These are phyloP conservation scores for Aphelocoma coerulescens DNA, from an alignment of 2,113 vertebrate species.

Conservation along the genomic window DNA sequence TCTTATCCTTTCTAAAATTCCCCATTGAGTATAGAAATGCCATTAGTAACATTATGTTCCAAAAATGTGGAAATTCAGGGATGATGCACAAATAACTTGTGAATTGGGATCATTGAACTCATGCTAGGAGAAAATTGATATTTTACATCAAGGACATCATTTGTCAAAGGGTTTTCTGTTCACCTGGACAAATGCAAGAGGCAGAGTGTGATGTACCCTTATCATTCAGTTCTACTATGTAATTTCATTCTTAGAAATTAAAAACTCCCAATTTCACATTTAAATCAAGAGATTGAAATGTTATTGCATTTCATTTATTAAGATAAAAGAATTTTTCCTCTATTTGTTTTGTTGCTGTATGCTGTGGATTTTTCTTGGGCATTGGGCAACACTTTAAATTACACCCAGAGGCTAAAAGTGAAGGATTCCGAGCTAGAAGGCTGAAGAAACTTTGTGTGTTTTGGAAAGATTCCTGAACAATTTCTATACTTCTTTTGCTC, in stretches of 20 bases:
- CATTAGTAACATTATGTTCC: neutral
- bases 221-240: neutral
- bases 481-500: neutral
- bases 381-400: neutral
- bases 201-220: neutral
- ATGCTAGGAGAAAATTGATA: neutral
- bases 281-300: neutral
- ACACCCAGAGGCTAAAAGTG: neutral
- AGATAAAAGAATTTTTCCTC: neutral
- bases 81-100: neutral
- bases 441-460: neutral
- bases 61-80: neutral
- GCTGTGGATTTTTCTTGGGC: neutral
- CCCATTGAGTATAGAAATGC: neutral
- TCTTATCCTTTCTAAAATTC: neutral
- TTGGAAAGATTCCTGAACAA: neutral
- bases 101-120: neutral
- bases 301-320: neutral
- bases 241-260: neutral
- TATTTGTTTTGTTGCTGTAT: neutral
- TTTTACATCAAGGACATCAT: neutral
- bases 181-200: neutral
- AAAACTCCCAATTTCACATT: neutral
- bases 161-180: neutral
- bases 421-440: neutral